Conservation (phyloP, 64 coral and sea anemone genomes). For the Montipora efflorescens region DNA sequence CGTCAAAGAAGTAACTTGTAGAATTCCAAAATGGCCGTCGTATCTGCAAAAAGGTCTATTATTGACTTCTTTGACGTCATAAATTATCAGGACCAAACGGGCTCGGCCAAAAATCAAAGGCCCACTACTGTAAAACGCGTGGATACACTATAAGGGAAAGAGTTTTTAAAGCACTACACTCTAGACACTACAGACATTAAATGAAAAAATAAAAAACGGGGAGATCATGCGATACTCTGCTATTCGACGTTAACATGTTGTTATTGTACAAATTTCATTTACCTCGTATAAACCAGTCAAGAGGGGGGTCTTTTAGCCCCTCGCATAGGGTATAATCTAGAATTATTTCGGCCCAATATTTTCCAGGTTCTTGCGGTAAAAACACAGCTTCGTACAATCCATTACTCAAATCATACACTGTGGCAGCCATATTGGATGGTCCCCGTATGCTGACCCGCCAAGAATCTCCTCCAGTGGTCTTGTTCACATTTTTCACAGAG, state of each 20-base stretch:
- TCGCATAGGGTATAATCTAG: slow-evolving; percentile 59
- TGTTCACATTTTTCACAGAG: slow-evolving; percentile 23
- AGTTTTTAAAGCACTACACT: no score
- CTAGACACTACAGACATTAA: no score
- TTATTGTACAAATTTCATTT: background rate
- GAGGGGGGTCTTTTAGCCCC: slow-evolving; percentile 77
- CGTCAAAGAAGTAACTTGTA: no score
- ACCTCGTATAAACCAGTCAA: slow-evolving; percentile 90
- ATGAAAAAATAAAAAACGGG: no score
- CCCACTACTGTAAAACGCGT: no score
- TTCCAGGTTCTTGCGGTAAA: slow-evolving; percentile 48
- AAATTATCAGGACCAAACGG: no score
- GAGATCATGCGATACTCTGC: no score
- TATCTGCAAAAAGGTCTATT: no score
- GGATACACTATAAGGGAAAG: no score
- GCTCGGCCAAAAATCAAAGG: no score
- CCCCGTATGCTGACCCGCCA: slow-evolving; percentile 81
- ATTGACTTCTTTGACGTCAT: no score
- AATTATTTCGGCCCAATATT: slow-evolving; percentile 40
- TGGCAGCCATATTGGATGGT: slow-evolving; percentile 62
- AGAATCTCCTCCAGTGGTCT: slow-evolving; percentile 78
- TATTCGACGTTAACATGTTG: background rate
- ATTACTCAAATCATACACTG: slow-evolving; percentile 75
- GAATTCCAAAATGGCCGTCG: no score
- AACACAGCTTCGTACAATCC: slow-evolving; percentile 64